Evolutionary conservation across 2,797 vertebrate species (phyloP), one percentile per base, ranked within the genome.

Genomic region (Austrolebias charrua): DNA sequence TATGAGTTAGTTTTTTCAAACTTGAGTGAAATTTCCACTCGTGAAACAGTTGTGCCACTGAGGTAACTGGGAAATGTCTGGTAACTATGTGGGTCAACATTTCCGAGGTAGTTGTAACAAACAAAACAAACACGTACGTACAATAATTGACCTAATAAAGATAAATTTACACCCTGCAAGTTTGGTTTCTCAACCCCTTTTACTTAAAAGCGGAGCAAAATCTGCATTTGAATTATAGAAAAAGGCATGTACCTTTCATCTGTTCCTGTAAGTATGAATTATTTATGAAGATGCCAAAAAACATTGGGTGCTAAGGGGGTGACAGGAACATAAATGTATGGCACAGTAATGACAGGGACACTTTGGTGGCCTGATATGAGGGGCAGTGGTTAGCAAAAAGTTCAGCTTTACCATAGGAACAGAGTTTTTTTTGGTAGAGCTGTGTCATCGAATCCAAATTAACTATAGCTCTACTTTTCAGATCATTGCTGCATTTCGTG

Each of bases 241-340:
- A 56, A 46, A 75, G 76, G 66, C 73, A 47, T 71, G 82, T 81
- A 78, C 79, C 75, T 80, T 84, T 88, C 80, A 81, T 76, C 73
- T 81, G 80, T 78, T 88, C 65, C 72, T 59, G 2, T 65, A 64
- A 4, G 3, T 44, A 83, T 89, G 78, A 84, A 87, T 90, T 74
- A 88, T 89, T 79, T 60, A 90, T 85, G n/a, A 71, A 69, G 78
- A 59, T 47, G 71, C 71, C 43, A 72, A 71, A 73, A n/a, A 79
- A 78, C 76, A 49, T 58, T 79, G 67, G 74, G 76, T 71, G 85
- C 76, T 55, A 31, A 66, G 43, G 73, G 67, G 64, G 64, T 49
- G 74, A 76, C 69, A 79, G 69, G 69, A 76, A 78, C 71, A 51
- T 67, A 68, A 10, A 57, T 64, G 83, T 73, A 80, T 82, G 80